Conservation (phyloP, 2,888 invertebrate genomes). For the Andrena bucephala region DNA sequence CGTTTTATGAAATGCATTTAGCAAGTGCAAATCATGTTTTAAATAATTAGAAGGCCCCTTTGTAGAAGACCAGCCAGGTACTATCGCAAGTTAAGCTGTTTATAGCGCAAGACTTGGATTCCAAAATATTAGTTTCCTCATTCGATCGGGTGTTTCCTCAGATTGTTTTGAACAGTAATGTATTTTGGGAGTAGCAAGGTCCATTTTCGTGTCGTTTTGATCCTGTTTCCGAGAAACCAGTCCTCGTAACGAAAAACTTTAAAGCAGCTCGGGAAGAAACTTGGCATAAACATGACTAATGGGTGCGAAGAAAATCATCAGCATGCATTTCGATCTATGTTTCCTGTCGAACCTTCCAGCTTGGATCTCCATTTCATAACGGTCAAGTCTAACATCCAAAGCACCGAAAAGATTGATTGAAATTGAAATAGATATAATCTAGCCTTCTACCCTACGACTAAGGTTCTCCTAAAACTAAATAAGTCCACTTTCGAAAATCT, state of each 20-base stretch:
- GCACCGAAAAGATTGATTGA: not conserved
- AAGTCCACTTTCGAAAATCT: not conserved
- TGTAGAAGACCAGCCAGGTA: no score
- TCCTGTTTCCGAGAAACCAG: constrained; percentile 10
- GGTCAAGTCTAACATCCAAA: not conserved
- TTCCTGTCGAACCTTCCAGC: no score
- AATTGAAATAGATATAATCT: not conserved
- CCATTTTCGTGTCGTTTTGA: not conserved
- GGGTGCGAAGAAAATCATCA: not conserved
- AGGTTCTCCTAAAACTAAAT: not conserved
- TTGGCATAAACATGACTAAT: not conserved
- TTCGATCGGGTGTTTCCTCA: not conserved
- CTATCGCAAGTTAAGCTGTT: no score
- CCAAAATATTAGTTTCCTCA: not conserved
- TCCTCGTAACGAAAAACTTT: not conserved
- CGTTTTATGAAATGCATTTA: no score
- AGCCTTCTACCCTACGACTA: not conserved
- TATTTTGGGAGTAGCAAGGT: not conserved
- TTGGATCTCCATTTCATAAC: no score
- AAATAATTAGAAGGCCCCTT: no score
- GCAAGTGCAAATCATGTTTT: no score
- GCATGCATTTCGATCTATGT: no score
- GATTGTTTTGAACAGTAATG: not conserved
- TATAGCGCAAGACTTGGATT: no score
- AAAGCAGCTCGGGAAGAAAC: not conserved